Evolutionary conservation across 1,140 invertebrate genomes (phyloP), one percentile per base, ranked within the genome.

Genomic region (Dendroctonus valens): DNA sequence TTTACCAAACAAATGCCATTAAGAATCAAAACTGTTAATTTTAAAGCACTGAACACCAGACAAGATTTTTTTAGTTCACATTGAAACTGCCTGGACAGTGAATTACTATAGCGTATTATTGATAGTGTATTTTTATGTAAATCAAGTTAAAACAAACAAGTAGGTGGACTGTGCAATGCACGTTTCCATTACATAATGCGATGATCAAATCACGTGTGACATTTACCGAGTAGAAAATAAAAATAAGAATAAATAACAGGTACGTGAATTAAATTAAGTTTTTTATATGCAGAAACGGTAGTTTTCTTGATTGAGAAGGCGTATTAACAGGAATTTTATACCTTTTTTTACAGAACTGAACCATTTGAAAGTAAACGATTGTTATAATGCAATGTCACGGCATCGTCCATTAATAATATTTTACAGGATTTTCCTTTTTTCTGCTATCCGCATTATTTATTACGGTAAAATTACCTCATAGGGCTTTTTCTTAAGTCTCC

Each of bases 141-240:
- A 41, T 8, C 50, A 59, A 60, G n/a, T 41, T 50, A 38, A 37
- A 50, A 50, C 48, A 50, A 50, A 50, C 48, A 50, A 50, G 7
- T 50, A 63, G 44, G 42, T 67, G 41, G 26, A 26, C 26, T 15
- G 59, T 67, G 58, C 60, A 67, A 68, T 65, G 64, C 65, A 70
- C 69, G 65, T 70, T 70, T 68, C 52, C 48, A 65, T 70, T 70
- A 70, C 65, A 61, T 70, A 70, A 70, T 68, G 41, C 51, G 60
- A 67, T 60, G 58, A 52, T 66, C 58, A 15, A 70, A 67, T 58
- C 69, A 70, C 69, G 69, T 70, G 69, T 70, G 69, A 70, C 69
- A 70, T 70, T 70, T 70, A 66, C 55, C n/a, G 11, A 12, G 65
- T 64, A 66, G 57, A 57, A 57, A 57, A 50, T 55, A 69, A 69